phyloP scores from a whole-genome alignment of 1,140 invertebrate species.

The Drosophila nebulosa region DNA sequence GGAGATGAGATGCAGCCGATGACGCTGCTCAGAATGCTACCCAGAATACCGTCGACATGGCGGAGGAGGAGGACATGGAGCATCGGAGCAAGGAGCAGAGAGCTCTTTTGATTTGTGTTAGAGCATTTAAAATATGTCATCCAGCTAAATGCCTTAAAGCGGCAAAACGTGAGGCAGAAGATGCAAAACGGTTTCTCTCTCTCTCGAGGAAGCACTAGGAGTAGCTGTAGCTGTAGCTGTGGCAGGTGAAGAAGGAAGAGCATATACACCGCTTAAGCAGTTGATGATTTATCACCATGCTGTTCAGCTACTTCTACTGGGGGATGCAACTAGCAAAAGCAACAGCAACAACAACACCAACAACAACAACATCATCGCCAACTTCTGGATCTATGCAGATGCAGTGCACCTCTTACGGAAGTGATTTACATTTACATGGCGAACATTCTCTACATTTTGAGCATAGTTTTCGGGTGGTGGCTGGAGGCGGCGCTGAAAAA shows the following conservation, averaged over 20 bases:
- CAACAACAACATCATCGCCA: slow-evolving; percentile 1
- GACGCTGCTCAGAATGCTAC: not conserved
- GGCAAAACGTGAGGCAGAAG: slow-evolving; percentile 45
- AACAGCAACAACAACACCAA: slow-evolving; percentile 24
- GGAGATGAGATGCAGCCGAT: slow-evolving; percentile 24
- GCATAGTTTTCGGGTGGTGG: slow-evolving; percentile 52
- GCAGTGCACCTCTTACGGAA: slow-evolving; percentile 39
- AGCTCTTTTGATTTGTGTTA: slow-evolving; percentile 68
- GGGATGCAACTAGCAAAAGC: slow-evolving; percentile 32
- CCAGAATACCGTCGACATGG: not conserved
- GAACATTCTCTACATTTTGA: slow-evolving; percentile 67
- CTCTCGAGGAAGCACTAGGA: slow-evolving; percentile 3
- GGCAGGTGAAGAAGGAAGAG: slow-evolving; percentile 33
- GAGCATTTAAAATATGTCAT: slow-evolving; percentile 76
- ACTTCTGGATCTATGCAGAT: slow-evolving; percentile 14
- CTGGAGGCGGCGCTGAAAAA: not conserved
- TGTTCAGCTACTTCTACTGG: slow-evolving; percentile 41
- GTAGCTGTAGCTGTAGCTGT: not conserved
- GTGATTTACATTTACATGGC: slow-evolving; percentile 75
- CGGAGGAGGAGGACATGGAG: too few relatives aligned
- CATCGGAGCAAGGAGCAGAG: not conserved
- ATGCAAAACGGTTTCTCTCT: too few relatives aligned
- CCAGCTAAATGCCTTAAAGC: slow-evolving; percentile 74
- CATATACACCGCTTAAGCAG: slow-evolving; percentile 68
- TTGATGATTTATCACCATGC: slow-evolving; percentile 72